A percentile compares a stretch with the other conserved stretches of the same genome.
These are phyloP conservation scores for Heterodera carotae DNA, from an alignment of 1,140 invertebrate genomes.

Conservation along the genomic window DNA sequence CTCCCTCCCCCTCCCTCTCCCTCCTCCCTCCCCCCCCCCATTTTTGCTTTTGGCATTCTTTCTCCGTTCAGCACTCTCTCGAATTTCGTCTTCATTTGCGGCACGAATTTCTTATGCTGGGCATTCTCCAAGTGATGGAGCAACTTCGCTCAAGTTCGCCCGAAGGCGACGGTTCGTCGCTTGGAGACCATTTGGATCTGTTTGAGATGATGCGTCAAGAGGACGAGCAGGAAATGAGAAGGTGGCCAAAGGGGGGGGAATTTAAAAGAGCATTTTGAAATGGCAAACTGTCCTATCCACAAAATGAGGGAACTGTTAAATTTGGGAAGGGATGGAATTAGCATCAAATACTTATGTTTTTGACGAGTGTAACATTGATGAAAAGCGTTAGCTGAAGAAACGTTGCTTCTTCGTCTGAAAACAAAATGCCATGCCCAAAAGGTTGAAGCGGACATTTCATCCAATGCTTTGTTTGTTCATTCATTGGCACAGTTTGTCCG, in stretches of 20 bases:
- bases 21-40: background rate
- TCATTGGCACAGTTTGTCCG: constrained; percentile 37
- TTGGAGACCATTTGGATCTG: constrained; percentile 78
- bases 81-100: constrained; percentile 92
- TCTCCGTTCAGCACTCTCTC: constrained; percentile 75
- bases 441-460: too few species aligned
- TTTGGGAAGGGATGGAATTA: too few species aligned
- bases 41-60: background rate
- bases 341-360: too few species aligned
- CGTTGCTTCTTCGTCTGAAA: too few species aligned
- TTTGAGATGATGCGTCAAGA: constrained; percentile 97
- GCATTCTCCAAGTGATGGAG: constrained; percentile 77
- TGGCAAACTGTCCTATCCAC: too few species aligned
- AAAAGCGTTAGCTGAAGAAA: too few species aligned
- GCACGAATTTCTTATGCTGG: constrained; percentile 94
- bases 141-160: constrained; percentile 35
- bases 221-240: constrained; percentile 82
- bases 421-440: too few species aligned
- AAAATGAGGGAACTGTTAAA: background rate
- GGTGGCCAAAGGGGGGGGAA: constrained; percentile 5
- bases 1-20: background rate
- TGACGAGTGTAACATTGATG: too few species aligned
- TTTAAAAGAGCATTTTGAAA: too few species aligned
- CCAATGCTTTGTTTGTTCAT: constrained; percentile 1
- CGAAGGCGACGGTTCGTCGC: constrained; percentile 42